Evolutionary conservation across 2,888 invertebrate species (phyloP), one percentile per base, ranked within the genome.

Genomic region (Callosobruchus maculatus): DNA sequence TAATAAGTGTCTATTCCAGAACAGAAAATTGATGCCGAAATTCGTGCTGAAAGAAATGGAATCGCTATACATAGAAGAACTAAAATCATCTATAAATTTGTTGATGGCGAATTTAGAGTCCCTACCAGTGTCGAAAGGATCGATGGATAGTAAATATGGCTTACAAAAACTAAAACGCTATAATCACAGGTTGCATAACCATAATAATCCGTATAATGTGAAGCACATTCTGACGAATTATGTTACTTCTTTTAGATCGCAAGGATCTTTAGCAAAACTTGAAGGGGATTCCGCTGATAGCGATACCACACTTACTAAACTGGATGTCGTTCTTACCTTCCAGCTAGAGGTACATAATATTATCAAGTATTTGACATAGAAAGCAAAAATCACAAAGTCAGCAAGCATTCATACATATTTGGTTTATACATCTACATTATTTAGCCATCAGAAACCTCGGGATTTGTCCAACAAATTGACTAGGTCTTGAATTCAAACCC

Each of bases 11-110:
- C 20, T 68, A 9, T 85, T 85, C 66, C 88, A 97, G 95, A 97
- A 98, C 88, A 94, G 97, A 82, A 97, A 97, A 89, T 88, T 98
- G 84, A 97, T 98, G 97, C 99, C 99, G 81, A 98, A 97, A 90
- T 99, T 99, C 90, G 98, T 99, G 79, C 92, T 99, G 82, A 99
- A 99, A 91, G 99, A 99, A 90, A 99, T 99, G 99, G 99, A 99
- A 89, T 97, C 97, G 73, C 92, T 99, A 85, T 99, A 98, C 90
- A 95, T 99, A 84, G 99, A 99, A 90, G 99, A 99, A 89, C 90
- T 98, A 84, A 97, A 98, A 88, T 94, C 98, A 76, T 97, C 98
- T 80, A 98, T 99, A 88, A 99, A 98, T 89, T 92, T 97, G 82
- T 90, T 99, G 84, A 99, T 99, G 97, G 96, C 97, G 79, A 99